Conservation (phyloP, 2,888 invertebrate species). For the Orgyia antiqua region DNA sequence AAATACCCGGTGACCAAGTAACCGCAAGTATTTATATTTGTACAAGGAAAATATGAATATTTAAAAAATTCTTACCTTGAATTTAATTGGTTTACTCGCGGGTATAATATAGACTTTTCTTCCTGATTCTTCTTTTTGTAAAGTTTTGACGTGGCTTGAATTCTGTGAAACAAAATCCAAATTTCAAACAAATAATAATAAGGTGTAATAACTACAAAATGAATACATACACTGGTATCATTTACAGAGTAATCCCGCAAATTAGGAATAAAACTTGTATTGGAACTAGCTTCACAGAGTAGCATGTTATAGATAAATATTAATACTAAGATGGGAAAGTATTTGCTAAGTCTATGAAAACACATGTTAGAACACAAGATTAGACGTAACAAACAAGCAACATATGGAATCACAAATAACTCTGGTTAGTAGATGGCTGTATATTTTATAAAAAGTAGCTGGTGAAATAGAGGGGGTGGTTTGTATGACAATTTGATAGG, state of each 20-base stretch:
- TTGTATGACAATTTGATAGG: constrained; percentile 64
- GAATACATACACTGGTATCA: constrained; percentile 43
- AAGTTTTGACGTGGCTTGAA: constrained; percentile 44
- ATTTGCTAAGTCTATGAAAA: constrained; percentile 6
- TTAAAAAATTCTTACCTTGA: constrained; percentile 49
- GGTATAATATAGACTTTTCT: constrained; percentile 43
- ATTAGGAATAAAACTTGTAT: constrained; percentile 50
- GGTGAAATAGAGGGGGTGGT: constrained; percentile 44
- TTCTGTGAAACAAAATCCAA: constrained; percentile 52
- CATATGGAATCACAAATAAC: constrained; percentile 18
- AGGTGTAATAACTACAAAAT: background rate
- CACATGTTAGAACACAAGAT: constrained; percentile 24
- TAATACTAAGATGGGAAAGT: constrained; percentile 7
- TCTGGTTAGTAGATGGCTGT: constrained; percentile 36
- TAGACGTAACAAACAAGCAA: constrained; percentile 13
- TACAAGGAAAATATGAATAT: too few relatives aligned
- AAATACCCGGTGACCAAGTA: too few relatives aligned
- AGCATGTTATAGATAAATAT: constrained; percentile 13
- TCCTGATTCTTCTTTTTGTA: constrained; percentile 49
- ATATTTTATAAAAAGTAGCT: constrained; percentile 58
- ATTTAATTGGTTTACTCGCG: constrained; percentile 35
- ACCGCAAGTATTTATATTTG: too few relatives aligned
- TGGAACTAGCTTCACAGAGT: constrained; percentile 29
- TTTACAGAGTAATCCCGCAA: constrained; percentile 48
- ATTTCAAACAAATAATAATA: background rate